Evolutionary conservation across 2,888 invertebrate species (phyloP), one percentile per base, ranked within the genome.

Genomic region (Monochamus alternatus): DNA sequence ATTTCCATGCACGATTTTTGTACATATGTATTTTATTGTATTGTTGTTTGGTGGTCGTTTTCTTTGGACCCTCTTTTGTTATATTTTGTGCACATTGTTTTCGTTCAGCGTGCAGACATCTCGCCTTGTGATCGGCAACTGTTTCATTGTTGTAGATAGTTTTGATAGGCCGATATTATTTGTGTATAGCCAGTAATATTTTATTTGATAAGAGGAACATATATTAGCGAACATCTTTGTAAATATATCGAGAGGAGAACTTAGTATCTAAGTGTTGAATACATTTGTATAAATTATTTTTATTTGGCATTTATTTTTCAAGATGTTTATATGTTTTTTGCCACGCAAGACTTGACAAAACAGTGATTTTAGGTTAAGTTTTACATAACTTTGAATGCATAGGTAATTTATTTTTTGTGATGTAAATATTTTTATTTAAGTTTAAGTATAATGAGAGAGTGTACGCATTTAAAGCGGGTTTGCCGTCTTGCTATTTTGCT

Each of bases 301-400:
- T 75, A 82, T 81, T 80, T 82, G 81, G 80, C 82, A 81, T 83
- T 83, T 83, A 81, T 80, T 83, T 83, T 77, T 68, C 74, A 73
- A 82, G 73, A 81, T 82, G 79, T 81, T 78, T 80, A 79, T 80
- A 83, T 80, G 77, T 81, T 85, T 84, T 84, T 84, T 81, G 84
- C 86, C 83, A 84, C 85, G 85, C 86, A 87, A 87, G 87, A 87
- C 87, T 87, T 87, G 85, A 87, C 83, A 85, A 77, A 87, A 85
- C 87, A 87, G 88, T 88, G 88, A 88, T 88, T 86, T 82, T 87
- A 87, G 87, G 83, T 85, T 87, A 87, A 87, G 86, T 87, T 87
- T 85, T 85, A 81, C 84, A 80, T 82, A 80, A 80, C 67, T 78
- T 74, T 77, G 72, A 81, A 83, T 84, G 80, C 81, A 84, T 84